Evolutionary conservation across 2,888 invertebrate genomes (phyloP), one percentile per base, ranked within the genome.

Genomic region (Macrophya annulata): DNA sequence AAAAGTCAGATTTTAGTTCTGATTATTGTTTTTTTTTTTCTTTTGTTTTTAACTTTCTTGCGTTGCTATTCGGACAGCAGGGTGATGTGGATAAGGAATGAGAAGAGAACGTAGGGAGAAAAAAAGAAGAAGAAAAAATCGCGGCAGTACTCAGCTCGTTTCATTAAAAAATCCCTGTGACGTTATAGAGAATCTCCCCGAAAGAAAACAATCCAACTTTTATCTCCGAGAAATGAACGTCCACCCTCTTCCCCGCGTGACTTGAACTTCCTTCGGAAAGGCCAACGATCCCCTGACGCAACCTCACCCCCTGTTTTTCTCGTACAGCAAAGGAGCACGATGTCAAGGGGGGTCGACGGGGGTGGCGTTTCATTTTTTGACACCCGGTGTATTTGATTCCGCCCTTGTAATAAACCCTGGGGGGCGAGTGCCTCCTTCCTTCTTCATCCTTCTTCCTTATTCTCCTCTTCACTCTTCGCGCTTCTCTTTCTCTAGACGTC

Each of bases 301-400:
- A 90, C 90, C 89, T 88, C 91, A 88, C 87, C 90, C 90, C 89
- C 84, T 72, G 55, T 25, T 48, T 84, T 81, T 83, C 76, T 85
- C 85, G 86, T 86, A 84, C 68, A 84, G 85, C 59, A 87, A 55
- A 85, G 86, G 85, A 86, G 87, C 84, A 86, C 82, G 85, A 88
- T 88, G 85, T 86, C 86, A 89, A 87, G 86, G 87, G 87, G 86
- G 86, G 86, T 88, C 88, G 87, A 87, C 85, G 87, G 89, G 91
- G 90, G 90, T 90, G 90, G 89, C 90, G 90, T 92, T 93, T 93
- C 92, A 92, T 92, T 93, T 93, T 93, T 93, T 92, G 92, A 92
- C 93, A 93, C 93, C 93, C 93, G 93, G 93, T 93, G 93, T 93
- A 93, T 93, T 93, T 93, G 93, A 93, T 93, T 93, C 92, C 92